Evolutionary conservation across 1,140 invertebrate species (phyloP), one percentile per base, ranked within the genome.

Genomic region (Diachasma alloeum): DNA sequence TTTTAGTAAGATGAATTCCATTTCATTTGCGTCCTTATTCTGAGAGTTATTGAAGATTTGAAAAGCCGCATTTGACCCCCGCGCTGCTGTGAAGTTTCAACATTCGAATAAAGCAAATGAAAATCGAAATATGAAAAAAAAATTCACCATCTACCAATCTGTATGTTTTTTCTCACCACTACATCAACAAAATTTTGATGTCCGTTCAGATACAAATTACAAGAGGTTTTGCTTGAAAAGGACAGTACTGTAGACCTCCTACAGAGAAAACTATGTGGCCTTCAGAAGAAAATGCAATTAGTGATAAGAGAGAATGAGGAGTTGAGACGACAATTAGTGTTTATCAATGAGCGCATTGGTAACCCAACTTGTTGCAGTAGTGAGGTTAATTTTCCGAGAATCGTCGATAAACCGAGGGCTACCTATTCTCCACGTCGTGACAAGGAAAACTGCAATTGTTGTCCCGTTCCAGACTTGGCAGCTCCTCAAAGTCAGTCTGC

Each of bases 171-270:
- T 39, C 9, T 8, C 15, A 10, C 4, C 15, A 69, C 44, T 67
- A 26, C 37, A 31, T 31, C 22, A 72, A 48, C 67, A 59, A 76
- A 77, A 36, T 74, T 67, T 19, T 66, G 37, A 53, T 71, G 22
- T 71, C 13, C 26, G 8, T 46, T 31, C 78, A 92, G 92, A 86
- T 93, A 89, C 72, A 85, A 90, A 79, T 79, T 91, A n/a, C 89
- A 91, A 77, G 86, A 90, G 72, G 87, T 89, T 22, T 71, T 91
- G 24, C 69, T 91, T 37, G 86, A 88, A 59, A 90, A 89, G 76
- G 90, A 92, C 75, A 84, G 85, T 11, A 87, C 86, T 0, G 81
- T 91, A 5, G 91, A 91, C 13, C 83, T 76, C 37, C 82, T 91
- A 4, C 87, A 91, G 75, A 82, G 85, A 69, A 90, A 90, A 79